Conservation (phyloP, 2,888 invertebrate species). For the Nomada goodeniana region DNA sequence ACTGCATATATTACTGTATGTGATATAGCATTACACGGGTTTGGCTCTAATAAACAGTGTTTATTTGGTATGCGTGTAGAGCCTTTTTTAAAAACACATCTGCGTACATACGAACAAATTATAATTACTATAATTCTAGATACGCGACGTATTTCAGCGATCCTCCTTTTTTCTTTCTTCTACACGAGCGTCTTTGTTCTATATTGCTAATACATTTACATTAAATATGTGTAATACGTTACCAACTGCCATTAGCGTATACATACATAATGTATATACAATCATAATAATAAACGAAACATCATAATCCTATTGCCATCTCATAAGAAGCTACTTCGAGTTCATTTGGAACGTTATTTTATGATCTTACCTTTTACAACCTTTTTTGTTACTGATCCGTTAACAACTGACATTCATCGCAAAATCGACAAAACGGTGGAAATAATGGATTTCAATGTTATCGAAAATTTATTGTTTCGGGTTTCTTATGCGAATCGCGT, state of each 20-base stretch:
- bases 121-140: slow-evolving; percentile 44
- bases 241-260: slow-evolving; percentile 56
- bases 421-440: slow-evolving; percentile 17
- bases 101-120: slow-evolving; percentile 55
- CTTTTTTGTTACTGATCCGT: slow-evolving; percentile 22
- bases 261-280: slow-evolving; percentile 10
- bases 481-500: slow-evolving; percentile 20
- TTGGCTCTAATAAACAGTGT: slow-evolving; percentile 56
- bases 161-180: slow-evolving; percentile 13
- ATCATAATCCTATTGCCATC: slow-evolving; percentile 25
- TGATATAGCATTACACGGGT: slow-evolving; percentile 41
- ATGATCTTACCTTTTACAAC: slow-evolving; percentile 46
- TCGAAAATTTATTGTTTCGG: not conserved
- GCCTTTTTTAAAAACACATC: slow-evolving; percentile 55
- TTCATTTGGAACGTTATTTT: slow-evolving; percentile 26
- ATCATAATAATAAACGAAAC: slow-evolving; percentile 39
- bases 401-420: slow-evolving; percentile 29
- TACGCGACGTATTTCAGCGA: slow-evolving; percentile 52
- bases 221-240: slow-evolving; percentile 44
- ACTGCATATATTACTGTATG: slow-evolving; percentile 23
- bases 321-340: slow-evolving; percentile 36
- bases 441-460: slow-evolving; percentile 5
- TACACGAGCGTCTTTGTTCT: slow-evolving; percentile 36
- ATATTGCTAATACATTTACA: slow-evolving; percentile 50
- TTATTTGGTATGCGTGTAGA: slow-evolving; percentile 56